Evolutionary conservation across 2,888 invertebrate species (phyloP).

Genomic region (Tenthredo livida): DNA sequence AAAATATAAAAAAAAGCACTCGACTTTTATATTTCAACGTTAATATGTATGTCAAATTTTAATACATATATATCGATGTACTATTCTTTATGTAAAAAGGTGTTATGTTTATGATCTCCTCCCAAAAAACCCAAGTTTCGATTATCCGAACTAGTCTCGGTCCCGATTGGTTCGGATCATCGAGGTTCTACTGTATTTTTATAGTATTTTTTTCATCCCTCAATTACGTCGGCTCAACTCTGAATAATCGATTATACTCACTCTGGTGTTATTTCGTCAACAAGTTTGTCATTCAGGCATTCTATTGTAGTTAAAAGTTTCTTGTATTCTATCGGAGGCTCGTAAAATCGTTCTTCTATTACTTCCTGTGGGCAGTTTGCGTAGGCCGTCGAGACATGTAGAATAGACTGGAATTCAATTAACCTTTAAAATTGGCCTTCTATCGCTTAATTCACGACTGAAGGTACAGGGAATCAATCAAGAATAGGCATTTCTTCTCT

Average conservation of each 20-base stretch:
- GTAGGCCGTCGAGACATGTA: conserved; percentile 83
- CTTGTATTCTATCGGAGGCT: conserved; percentile 79
- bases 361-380: conserved; percentile 79
- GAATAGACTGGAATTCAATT: conserved; percentile 75
- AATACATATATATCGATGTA: too few species aligned
- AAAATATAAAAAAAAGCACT: too few species aligned
- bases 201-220: background rate
- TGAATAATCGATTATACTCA: conserved; percentile 67
- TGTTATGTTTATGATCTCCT: too few species aligned
- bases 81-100: too few species aligned
- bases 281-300: conserved; percentile 79
- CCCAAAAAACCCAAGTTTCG: too few species aligned
- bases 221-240: background rate
- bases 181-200: too few species aligned
- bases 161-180: too few species aligned
- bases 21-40: too few species aligned
- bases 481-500: background rate
- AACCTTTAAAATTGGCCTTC: background rate
- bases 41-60: too few species aligned
- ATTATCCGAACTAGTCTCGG: too few species aligned
- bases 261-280: conserved; percentile 80
- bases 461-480: background rate
- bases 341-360: conserved; percentile 81
- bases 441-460: background rate
- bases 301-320: conserved; percentile 80